These are phyloP conservation scores for Chromis chromis DNA, from an alignment of 2,797 vertebrate species.

Conservation along the genomic window DNA sequence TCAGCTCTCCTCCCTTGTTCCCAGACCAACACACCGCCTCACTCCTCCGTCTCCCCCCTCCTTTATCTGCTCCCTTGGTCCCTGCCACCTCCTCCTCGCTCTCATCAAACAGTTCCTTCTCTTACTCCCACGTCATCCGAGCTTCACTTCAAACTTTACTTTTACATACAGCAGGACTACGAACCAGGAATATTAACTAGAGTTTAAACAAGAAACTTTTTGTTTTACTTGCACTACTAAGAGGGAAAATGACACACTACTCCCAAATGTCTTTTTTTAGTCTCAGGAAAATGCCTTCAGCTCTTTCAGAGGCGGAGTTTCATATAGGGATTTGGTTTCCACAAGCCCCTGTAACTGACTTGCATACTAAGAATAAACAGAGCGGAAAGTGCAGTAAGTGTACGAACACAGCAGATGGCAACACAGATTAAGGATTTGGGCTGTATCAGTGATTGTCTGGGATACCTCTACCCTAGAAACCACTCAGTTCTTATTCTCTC, in stretches of 20 bases:
- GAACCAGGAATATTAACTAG: slow-evolving; percentile 64
- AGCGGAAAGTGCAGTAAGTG: slow-evolving; percentile 57
- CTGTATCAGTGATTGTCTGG: slow-evolving; percentile 48
- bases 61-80: slow-evolving; percentile 61
- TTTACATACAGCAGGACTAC: slow-evolving; percentile 43
- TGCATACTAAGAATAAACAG: slow-evolving; percentile 65
- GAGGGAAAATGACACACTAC: slow-evolving; percentile 41
- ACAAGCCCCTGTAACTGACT: slow-evolving; percentile 48
- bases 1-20: slow-evolving; percentile 70
- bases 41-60: slow-evolving; percentile 15
- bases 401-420: slow-evolving; percentile 76
- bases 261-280: slow-evolving; percentile 46
- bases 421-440: slow-evolving; percentile 75
- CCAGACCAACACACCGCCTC: slow-evolving; percentile 60
- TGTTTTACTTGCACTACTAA: slow-evolving; percentile 40
- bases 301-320: slow-evolving; percentile 55
- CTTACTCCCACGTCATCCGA: slow-evolving; percentile 57
- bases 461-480: slow-evolving; percentile 38
- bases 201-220: slow-evolving; percentile 52
- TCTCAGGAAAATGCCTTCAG: slow-evolving; percentile 66
- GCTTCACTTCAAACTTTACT: slow-evolving; percentile 61
- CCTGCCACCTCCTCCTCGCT: slow-evolving; percentile 55
- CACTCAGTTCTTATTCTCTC: slow-evolving; percentile 21
- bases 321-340: slow-evolving; percentile 52
- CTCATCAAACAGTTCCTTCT: slow-evolving; percentile 65